These are phyloP conservation scores for Drosophila picticornis DNA, from an alignment of 2,888 invertebrate species.

Conservation along the genomic window DNA sequence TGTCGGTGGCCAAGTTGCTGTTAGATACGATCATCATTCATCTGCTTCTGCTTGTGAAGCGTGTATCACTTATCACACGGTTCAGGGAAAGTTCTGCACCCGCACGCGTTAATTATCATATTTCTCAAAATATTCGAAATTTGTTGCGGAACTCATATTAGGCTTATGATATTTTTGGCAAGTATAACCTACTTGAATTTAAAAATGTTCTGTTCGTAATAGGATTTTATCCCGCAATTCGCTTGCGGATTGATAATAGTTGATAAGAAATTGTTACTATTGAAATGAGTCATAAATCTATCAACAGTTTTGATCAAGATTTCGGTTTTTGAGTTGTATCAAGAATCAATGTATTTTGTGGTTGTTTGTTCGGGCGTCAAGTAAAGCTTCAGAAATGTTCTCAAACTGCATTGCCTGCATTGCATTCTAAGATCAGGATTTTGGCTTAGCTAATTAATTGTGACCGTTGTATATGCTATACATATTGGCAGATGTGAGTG, in stretches of 20 bases:
- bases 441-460: conserved; percentile 31
- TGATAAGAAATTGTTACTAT: background rate
- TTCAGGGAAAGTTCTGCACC: conserved; percentile 63
- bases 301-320: background rate
- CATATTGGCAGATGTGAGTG: conserved; percentile 10
- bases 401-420: background rate
- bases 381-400: background rate
- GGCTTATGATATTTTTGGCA: background rate
- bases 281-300: background rate
- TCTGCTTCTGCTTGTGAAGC: conserved; percentile 10
- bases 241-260: background rate
- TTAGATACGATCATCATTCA: conserved; percentile 46
- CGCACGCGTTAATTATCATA: conserved; percentile 23
- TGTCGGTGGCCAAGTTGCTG: conserved; percentile 28
- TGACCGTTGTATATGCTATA: conserved; percentile 12
- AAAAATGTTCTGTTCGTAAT: background rate
- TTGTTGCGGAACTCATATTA: background rate
- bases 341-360: background rate
- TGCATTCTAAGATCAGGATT: background rate
- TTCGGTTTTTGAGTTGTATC: background rate
- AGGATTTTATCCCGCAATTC: background rate
- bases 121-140: conserved; percentile 5
- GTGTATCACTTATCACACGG: conserved; percentile 50
- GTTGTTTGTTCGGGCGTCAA: background rate
- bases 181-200: background rate